Base-by-base conservation (phyloP, 2,888 invertebrate species). In the Habrosyne pyritoides region DNA sequence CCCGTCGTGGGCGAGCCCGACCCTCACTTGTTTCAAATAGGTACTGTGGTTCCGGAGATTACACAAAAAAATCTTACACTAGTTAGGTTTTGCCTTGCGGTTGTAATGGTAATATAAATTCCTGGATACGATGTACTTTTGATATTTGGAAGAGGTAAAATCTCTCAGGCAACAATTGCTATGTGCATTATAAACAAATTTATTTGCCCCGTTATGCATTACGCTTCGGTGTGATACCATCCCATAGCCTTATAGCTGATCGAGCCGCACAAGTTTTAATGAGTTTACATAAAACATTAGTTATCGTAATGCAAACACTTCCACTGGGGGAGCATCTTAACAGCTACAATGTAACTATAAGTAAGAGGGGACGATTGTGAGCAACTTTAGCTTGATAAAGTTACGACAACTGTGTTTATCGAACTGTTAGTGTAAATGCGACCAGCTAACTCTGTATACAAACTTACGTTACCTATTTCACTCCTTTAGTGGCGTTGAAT, bases 241-340 rank as follows among this genome's bases (percentile, higher is more conserved):
- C 21, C 46, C 46, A n/a, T 12, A 33, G 26, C 33, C 14, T 33
- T 48, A 22, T 30, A 12, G 21, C 6, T 33, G 48, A 14, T 24
- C 33, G 57, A 53, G 51, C 59, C 55, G 61, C 24, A 47, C 48
- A 62, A 67, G 60, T 62, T 65, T 59, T 67, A 65, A 67, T 61
- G 58, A 64, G 63, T 65, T 61, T 62, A 67, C 63, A 61, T 63
- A 61, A 67, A 67, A 62, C 61, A 67, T 67, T 59, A 64, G 61
- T 55, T 61, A 59, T 67, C 55, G 57, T 49, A 24, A 33, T 30
- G 33, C 18, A 55, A 55, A 52, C 55, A 52, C 28, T 47, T 49
- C 47, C 30, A 21, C 53, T 46, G 42, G 33, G 46, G 46, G 18
- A 26, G 18, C 42, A 42, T 42, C 42, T 42, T 42, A 42, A 33